phyloP scores from a whole-genome alignment of 2,888 invertebrate genomes.

The Xylocampa areola region DNA sequence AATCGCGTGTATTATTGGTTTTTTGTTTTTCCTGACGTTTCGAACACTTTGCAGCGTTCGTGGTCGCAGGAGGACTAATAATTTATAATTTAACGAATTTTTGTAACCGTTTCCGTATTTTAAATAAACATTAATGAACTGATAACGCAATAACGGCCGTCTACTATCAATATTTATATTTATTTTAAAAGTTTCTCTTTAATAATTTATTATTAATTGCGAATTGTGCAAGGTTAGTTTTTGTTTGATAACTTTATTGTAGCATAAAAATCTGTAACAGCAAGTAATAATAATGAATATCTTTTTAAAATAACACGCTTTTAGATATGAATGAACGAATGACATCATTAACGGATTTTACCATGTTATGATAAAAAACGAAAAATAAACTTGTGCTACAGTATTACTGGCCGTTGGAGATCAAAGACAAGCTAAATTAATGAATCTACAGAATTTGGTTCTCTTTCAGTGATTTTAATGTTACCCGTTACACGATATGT shows the following conservation, averaged over 20 bases:
- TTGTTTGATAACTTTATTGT: constrained; percentile 10
- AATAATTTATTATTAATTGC: constrained; percentile 29
- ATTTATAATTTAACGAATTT: constrained; percentile 3
- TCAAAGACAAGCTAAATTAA: too few species aligned
- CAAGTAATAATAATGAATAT: not conserved
- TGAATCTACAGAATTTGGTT: too few species aligned
- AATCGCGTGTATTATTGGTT: too few species aligned
- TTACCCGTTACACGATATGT: too few species aligned
- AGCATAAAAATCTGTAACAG: not conserved
- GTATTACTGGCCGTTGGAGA: too few species aligned
- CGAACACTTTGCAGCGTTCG: too few species aligned
- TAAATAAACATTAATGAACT: constrained; percentile 1
- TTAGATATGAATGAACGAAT: constrained; percentile 21
- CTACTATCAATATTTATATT: constrained; percentile 23
- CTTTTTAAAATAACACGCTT: not conserved
- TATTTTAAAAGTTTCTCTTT: constrained; percentile 19
- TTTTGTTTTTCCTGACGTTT: too few species aligned
- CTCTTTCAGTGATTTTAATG: too few species aligned
- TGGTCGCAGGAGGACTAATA: not conserved
- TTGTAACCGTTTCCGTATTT: constrained; percentile 7
- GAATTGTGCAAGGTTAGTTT: constrained; percentile 46
- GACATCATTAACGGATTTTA: constrained; percentile 34
- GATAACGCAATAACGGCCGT: constrained; percentile 25
- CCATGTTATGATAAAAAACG: not conserved
- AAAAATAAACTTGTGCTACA: too few species aligned